Evolutionary conservation across 1,140 invertebrate genomes (phyloP).

Genomic region (Parapsyche elsis): DNA sequence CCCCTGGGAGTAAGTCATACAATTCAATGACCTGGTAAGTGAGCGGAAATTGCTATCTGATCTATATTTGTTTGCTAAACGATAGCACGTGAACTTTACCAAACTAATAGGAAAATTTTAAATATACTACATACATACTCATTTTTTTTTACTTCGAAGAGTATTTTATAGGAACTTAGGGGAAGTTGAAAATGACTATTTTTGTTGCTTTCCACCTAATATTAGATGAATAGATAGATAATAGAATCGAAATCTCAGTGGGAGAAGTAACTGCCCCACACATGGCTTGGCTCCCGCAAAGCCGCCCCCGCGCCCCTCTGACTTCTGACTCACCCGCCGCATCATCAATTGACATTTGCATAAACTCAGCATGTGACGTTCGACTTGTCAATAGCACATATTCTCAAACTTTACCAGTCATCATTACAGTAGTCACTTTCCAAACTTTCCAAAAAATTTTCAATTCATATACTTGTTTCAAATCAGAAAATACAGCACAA

Average conservation of each 20-base stretch:
- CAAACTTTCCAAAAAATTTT: no score
- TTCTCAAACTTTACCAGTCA: not conserved
- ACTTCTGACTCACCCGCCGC: not conserved
- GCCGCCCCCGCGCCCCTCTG: not conserved
- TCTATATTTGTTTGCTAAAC: no score
- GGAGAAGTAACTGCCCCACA: slow-evolving; percentile 7
- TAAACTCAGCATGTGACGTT: not conserved
- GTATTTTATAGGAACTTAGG: no score
- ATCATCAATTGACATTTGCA: slow-evolving; percentile 32
- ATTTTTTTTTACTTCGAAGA: no score
- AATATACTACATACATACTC: no score
- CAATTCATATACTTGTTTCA: no score
- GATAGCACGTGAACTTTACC: no score
- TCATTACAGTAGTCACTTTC: not conserved
- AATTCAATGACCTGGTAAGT: not conserved
- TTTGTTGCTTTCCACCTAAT: not conserved
- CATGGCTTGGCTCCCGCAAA: not conserved
- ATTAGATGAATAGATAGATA: not conserved
- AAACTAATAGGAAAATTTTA: no score
- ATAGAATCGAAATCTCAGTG: not conserved
- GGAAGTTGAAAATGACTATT: no score
- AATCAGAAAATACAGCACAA: no score
- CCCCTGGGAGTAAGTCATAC: not conserved
- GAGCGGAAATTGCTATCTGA: not conserved
- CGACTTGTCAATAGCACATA: not conserved